These are phyloP conservation scores for Papilio machaon DNA, from an alignment of 1,140 invertebrate species.

Conservation along the genomic window DNA sequence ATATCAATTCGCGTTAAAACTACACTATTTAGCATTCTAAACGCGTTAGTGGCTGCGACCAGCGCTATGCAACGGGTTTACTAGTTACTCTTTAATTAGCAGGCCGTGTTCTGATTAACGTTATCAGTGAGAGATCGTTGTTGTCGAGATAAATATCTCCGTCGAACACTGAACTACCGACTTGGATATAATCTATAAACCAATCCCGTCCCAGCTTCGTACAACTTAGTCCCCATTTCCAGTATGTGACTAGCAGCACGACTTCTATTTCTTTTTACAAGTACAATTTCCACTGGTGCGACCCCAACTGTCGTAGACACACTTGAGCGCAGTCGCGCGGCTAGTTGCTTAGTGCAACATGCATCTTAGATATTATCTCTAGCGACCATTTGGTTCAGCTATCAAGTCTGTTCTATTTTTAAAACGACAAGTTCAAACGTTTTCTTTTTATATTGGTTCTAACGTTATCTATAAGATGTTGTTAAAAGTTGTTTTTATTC, in stretches of 20 bases:
- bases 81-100: constrained; percentile 53
- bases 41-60: constrained; percentile 20
- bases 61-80: constrained; percentile 38
- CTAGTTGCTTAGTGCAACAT: background rate
- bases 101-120: constrained; percentile 49
- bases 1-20: constrained; percentile 13
- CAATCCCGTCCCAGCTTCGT: constrained; percentile 23
- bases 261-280: background rate
- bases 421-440: constrained; percentile 1
- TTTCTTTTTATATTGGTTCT: constrained; percentile 26
- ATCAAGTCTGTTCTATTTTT: constrained; percentile 31
- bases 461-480: background rate
- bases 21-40: constrained; percentile 30
- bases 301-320: background rate
- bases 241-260: background rate
- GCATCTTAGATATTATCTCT: constrained; percentile 12
- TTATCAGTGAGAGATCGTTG: constrained; percentile 52
- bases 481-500: background rate
- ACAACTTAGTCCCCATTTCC: background rate
- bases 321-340: background rate
- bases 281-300: background rate
- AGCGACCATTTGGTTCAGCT: constrained; percentile 11
- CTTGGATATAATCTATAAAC: constrained; percentile 42
- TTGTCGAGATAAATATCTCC: constrained; percentile 41
- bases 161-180: background rate